phyloP scores from a whole-genome alignment of 2,888 invertebrate species.

The Tineola bisselliella region DNA sequence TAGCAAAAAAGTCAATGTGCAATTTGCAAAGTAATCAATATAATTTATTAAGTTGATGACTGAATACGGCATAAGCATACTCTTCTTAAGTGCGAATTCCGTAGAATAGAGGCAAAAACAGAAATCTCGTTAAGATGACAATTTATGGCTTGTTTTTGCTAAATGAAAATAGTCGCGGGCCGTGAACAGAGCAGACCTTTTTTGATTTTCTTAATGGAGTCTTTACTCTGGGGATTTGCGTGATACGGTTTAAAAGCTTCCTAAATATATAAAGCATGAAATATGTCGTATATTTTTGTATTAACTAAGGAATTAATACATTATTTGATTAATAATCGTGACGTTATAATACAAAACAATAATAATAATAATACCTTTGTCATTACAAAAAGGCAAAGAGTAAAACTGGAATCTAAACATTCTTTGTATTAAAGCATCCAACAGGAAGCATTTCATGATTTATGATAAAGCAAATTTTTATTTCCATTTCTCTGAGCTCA shows the following conservation, averaged over 20 bases:
- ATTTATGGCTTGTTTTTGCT: conserved; percentile 69
- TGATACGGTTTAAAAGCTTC: conserved; percentile 50
- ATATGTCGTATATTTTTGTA: conserved; percentile 24
- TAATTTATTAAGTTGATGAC: conserved; percentile 9
- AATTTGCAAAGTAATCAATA: neutral
- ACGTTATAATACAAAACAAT: too few species aligned
- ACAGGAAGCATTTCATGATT: conserved; percentile 62
- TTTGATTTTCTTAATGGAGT: conserved; percentile 69
- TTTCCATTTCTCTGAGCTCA: conserved; percentile 57
- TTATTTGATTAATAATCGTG: too few species aligned
- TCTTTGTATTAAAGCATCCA: conserved; percentile 54
- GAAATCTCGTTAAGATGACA: conserved; percentile 69
- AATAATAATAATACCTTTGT: neutral
- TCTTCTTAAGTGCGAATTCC: conserved; percentile 5
- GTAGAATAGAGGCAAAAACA: conserved; percentile 48
- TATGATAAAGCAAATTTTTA: conserved; percentile 65
- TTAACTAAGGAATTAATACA: too few species aligned
- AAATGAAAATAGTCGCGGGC: conserved; percentile 65
- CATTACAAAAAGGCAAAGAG: neutral
- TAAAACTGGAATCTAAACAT: conserved; percentile 35
- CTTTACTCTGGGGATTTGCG: conserved; percentile 63
- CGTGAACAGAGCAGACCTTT: conserved; percentile 61
- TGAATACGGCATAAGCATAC: neutral
- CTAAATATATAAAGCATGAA: conserved; percentile 16
- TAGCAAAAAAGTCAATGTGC: neutral